These are phyloP conservation scores for Caenorhabditis briggsae DNA, from an alignment of 1,140 invertebrate species.

Conservation along the genomic window DNA sequence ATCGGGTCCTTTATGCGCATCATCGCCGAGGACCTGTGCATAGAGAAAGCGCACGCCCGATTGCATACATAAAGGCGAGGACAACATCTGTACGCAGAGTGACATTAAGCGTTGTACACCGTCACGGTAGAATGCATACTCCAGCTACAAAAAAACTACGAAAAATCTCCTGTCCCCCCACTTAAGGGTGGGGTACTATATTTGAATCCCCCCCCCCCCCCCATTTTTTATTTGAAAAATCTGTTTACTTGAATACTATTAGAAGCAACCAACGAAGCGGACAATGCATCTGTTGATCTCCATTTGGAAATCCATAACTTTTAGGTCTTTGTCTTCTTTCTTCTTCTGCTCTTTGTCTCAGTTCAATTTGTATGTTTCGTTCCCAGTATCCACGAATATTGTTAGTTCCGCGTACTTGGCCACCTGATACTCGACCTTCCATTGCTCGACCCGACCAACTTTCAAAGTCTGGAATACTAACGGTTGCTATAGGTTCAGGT, in stretches of 20 bases:
- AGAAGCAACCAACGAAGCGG: conserved; percentile 63
- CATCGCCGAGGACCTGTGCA: too few species aligned
- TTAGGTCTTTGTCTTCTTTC: conserved; percentile 39
- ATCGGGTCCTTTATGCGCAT: too few species aligned
- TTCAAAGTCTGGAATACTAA: conserved; percentile 21
- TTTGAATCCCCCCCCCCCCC: background rate
- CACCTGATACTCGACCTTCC: conserved; percentile 38
- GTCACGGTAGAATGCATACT: too few species aligned
- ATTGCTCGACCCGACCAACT: conserved; percentile 48
- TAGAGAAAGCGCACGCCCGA: too few species aligned
- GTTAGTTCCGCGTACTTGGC: conserved; percentile 25
- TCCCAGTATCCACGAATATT: conserved; percentile 51
- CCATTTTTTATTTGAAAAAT: too few species aligned
- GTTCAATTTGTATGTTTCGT: conserved; percentile 29
- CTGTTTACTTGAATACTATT: conserved; percentile 43
- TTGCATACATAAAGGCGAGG: too few species aligned
- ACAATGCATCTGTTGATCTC: conserved; percentile 63
- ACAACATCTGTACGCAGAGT: too few species aligned
- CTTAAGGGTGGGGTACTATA: too few species aligned
- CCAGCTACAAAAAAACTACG: too few species aligned
- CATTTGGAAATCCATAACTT: conserved; percentile 65
- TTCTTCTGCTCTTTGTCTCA: conserved; percentile 34
- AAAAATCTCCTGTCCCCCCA: too few species aligned
- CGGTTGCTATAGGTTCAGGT: background rate
- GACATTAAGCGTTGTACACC: too few species aligned